phyloP scores from a whole-genome alignment of 2,888 invertebrate genomes.

The Dinocampus coccinellae region DNA sequence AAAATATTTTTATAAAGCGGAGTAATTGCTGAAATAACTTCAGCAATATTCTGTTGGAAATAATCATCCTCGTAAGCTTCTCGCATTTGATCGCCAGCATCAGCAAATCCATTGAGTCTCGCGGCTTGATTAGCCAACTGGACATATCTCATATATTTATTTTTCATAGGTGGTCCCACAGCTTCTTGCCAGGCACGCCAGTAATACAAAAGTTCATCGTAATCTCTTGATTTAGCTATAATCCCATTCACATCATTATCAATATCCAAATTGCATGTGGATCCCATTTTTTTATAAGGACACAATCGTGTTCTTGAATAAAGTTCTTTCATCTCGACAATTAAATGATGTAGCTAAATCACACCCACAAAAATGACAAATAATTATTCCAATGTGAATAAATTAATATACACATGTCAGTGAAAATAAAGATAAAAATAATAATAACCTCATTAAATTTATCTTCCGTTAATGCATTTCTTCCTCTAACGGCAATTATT shows the following conservation, averaged over 20 bases:
- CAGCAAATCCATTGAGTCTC: slow-evolving; percentile 79
- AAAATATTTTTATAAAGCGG: slow-evolving; percentile 88
- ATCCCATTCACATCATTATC: slow-evolving; percentile 71
- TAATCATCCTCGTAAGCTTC: slow-evolving; percentile 80
- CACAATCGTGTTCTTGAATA: slow-evolving; percentile 82
- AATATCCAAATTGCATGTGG: slow-evolving; percentile 66
- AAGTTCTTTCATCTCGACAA: slow-evolving; percentile 84
- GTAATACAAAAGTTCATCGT: slow-evolving; percentile 80
- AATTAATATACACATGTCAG: background rate
- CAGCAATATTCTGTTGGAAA: slow-evolving; percentile 73
- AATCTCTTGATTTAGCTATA: slow-evolving; percentile 80
- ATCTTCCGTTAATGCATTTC: slow-evolving; percentile 81
- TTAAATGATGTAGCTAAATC: slow-evolving; percentile 78
- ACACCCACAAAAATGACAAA: background rate
- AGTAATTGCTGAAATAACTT: slow-evolving; percentile 69
- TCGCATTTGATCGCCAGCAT: slow-evolving; percentile 87
- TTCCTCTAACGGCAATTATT: slow-evolving; percentile 78
- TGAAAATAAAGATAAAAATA: no score
- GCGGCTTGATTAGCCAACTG: slow-evolving; percentile 86
- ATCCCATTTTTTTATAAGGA: slow-evolving; percentile 72
- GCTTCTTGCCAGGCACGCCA: slow-evolving; percentile 88
- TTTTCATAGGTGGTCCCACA: slow-evolving; percentile 81
- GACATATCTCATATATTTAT: slow-evolving; percentile 83
- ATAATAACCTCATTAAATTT: slow-evolving; percentile 82
- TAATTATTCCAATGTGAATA: background rate